Evolutionary conservation across 2,888 invertebrate species (phyloP).

Genomic region (Biston stratarius): DNA sequence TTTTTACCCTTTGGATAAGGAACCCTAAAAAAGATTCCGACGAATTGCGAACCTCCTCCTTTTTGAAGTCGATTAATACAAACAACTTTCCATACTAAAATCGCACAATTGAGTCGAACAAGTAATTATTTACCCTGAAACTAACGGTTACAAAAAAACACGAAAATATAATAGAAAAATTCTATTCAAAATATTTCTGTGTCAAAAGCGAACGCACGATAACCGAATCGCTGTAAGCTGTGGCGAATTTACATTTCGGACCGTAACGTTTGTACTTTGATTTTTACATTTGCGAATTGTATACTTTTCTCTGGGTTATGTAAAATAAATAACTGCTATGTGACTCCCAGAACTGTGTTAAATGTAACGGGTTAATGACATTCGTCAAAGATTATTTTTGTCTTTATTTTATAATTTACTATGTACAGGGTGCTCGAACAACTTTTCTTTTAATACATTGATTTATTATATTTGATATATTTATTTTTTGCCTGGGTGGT

Average conservation of each 20-base stretch:
- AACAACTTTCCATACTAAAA: not conserved
- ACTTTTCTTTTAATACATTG: no score
- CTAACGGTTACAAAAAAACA: conserved; percentile 17
- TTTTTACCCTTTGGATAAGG: no score
- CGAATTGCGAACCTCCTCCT: no score
- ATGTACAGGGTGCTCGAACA: conserved; percentile 8
- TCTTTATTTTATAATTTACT: not conserved
- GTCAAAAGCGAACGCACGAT: conserved; percentile 31
- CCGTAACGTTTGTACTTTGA: conserved; percentile 31
- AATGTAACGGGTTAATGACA: conserved; percentile 9
- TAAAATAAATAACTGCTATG: conserved; percentile 28
- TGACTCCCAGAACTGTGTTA: conserved; percentile 12
- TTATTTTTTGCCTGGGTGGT: no score
- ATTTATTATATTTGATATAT: no score
- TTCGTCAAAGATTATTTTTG: conserved; percentile 8
- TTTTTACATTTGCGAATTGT: conserved; percentile 29
- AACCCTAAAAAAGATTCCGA: no score
- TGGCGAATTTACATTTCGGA: conserved; percentile 29
- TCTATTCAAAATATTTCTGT: conserved; percentile 18
- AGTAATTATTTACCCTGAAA: conserved; percentile 9
- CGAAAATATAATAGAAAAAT: conserved; percentile 15
- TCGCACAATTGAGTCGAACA: not conserved
- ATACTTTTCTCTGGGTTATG: conserved; percentile 32
- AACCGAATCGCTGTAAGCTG: conserved; percentile 3
- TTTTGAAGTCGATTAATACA: no score